Conservation (phyloP, 35 echinoderm and acorn worm genomes). For the Antedon bifida region DNA sequence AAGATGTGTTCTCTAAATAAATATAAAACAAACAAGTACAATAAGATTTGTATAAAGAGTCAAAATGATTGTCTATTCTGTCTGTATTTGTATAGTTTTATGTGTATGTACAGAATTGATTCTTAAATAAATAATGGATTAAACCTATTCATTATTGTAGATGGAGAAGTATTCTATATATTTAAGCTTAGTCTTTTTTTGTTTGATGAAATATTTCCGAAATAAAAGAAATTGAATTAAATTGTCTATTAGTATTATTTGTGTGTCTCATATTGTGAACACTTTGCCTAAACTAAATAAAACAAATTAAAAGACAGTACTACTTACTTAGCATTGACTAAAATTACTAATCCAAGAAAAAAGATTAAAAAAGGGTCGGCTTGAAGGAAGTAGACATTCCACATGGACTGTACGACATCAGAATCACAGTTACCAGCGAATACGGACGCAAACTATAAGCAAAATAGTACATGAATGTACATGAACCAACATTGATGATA, state of each 20-base stretch:
- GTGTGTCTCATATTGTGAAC: too few relatives aligned
- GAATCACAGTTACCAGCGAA: constrained; percentile 67
- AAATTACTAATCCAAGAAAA: constrained; percentile 79
- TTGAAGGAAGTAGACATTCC: constrained; percentile 87
- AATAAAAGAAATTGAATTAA: too few relatives aligned
- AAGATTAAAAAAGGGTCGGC: constrained; percentile 80
- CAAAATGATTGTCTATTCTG: background rate
- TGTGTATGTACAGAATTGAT: too few relatives aligned
- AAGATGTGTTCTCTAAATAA: constrained; percentile 70
- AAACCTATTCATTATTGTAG: too few relatives aligned
- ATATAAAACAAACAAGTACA: constrained; percentile 11
- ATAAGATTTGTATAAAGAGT: background rate
- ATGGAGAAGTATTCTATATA: too few relatives aligned
- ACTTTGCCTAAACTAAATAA: too few relatives aligned
- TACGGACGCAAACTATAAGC: constrained; percentile 48
- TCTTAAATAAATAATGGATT: too few relatives aligned
- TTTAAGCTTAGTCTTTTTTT: too few relatives aligned
- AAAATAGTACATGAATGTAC: too few relatives aligned
- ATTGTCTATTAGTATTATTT: too few relatives aligned
- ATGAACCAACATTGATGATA: background rate
- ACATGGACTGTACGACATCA: constrained; percentile 62
- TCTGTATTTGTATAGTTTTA: too few relatives aligned
- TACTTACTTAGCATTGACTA: constrained; percentile 99
- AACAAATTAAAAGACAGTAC: constrained; percentile 7
- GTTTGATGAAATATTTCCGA: too few relatives aligned